Evolutionary conservation across 2,888 invertebrate species (phyloP), one percentile per base, ranked within the genome.

Genomic region (Melanchra persicariae): DNA sequence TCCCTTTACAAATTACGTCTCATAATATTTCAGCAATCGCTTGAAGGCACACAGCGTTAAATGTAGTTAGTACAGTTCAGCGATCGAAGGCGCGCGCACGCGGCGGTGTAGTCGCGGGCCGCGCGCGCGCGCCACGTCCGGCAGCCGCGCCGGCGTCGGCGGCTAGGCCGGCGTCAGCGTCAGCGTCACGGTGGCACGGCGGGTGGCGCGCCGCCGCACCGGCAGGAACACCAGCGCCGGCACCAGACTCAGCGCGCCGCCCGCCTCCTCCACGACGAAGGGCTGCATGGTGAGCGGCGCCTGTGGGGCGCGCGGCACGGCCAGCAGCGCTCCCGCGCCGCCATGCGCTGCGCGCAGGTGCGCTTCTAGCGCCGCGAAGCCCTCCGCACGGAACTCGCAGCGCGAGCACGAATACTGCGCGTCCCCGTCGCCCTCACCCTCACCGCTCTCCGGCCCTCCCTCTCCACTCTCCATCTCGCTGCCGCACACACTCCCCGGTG

Each of bases 181-280:
- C 93, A 99, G 98, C 93, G 99, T 98, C 90, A 98, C 98, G 87
- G 98, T 98, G 88, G 99, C 97, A 86, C 98, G 98, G 91, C 98
- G 97, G 91, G 97, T 98, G 89, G 99, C 97, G 93, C 98, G 97
- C 92, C 98, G 97, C 86, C 98, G 97, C 91, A 99, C 99, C 81
- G 99, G 99, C 96, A 99, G 97, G 96, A 98, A 99, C 93, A 99
- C 98, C 88, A 99, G 97, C 88, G 99, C 98, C 84, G 99, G 98
- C 90, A 98, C 97, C 94, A 99, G 98, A 92, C 97, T 97, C 87
- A 95, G 94, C 91, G 95, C 96, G 84, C 95, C 95, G 85, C 95
- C 94, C 87, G 96, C 92, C 86, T 96, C 96, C 93, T 98, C 98
- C 93, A 99, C 96, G 87, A 98, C 97, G 96, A 99, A 99, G 72